Base-by-base conservation (phyloP, 1,140 invertebrate species). In the Lucilia cuprina region DNA sequence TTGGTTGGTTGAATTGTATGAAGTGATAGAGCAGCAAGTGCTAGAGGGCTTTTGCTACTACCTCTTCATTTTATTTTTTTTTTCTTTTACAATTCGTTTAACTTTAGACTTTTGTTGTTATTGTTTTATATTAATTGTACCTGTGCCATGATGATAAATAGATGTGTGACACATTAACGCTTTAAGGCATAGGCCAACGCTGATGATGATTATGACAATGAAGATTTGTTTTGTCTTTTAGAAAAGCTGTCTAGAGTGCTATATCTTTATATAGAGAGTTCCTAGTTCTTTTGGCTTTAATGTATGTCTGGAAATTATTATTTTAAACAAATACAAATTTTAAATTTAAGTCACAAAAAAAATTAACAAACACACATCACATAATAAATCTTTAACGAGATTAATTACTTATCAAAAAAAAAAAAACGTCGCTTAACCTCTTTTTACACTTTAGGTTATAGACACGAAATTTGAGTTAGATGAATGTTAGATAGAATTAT, bases 341-440 rank as follows among this genome's bases (percentile, higher is more conserved):
- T 30, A 70, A 70, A 14, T n/a, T n/a, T n/a, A 60, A 60, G 14
- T 14, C 55, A 17, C 77, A 80, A 21, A 78, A 21, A 41, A 41
- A 41, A 78, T 78, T 30, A 41, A 2, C 75, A 41, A 78, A 78
- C 35, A n/a, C 14, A 17, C 55, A 50, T 80, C 41, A n/a, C 10
- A 80, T 50, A 80, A 80, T 80, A 80, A 80, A 80, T 80, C 77
- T 49, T 50, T 80, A 4, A 35, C n/a, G n/a, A 80, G 77, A 80
- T 80, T 80, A 80, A 80, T 80, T 80, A 80, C 77, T 50, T 13
- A 49, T 49, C 41, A 30, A 30, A 50, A 10, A 21, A 30, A 30
- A 50, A 10, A 21, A 41, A 12, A 77, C 41, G 21, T 19, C 77
- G 41, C 41, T 80, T 80, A 80, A 80, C 41, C 77, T 80, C 65